These are phyloP conservation scores for Xylota segnis DNA, from an alignment of 2,888 invertebrate genomes.

Conservation along the genomic window DNA sequence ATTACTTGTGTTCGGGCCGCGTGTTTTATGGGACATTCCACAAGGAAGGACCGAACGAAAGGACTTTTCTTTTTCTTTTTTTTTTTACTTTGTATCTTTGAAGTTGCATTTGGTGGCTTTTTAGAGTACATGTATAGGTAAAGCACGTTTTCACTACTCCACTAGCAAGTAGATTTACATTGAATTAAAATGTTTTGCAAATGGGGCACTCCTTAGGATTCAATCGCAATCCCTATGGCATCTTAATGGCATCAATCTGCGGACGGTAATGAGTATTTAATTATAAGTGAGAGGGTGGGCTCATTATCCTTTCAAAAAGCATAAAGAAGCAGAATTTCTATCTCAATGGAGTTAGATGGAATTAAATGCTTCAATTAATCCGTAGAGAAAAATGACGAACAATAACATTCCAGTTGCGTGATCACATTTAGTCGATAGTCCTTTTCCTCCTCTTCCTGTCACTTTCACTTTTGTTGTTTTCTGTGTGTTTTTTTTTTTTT, in stretches of 20 bases:
- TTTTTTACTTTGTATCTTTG: slow-evolving; percentile 5
- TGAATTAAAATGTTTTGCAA: slow-evolving; percentile 25
- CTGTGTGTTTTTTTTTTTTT: no score
- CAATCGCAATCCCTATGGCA: background rate
- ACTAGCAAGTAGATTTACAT: background rate
- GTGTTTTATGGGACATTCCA: background rate
- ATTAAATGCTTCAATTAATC: slow-evolving; percentile 33
- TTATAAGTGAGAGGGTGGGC: background rate
- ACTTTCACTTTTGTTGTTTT: background rate
- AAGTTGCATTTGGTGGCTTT: slow-evolving; percentile 9
- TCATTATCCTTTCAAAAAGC: background rate
- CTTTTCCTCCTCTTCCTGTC: background rate
- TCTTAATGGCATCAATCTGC: slow-evolving; percentile 19
- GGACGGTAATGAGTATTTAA: slow-evolving; percentile 42
- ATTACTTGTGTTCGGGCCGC: background rate
- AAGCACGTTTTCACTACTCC: background rate
- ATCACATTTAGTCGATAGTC: slow-evolving; percentile 18
- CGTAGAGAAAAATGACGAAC: slow-evolving; percentile 6
- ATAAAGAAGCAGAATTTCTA: background rate
- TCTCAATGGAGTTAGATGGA: background rate
- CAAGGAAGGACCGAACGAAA: background rate
- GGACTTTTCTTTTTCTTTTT: no score
- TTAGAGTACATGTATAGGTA: background rate
- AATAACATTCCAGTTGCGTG: slow-evolving; percentile 36
- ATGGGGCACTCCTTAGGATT: background rate